These are phyloP conservation scores for Alligator mississippiensis DNA, from an alignment of 2,113 vertebrate species.

Conservation along the genomic window DNA sequence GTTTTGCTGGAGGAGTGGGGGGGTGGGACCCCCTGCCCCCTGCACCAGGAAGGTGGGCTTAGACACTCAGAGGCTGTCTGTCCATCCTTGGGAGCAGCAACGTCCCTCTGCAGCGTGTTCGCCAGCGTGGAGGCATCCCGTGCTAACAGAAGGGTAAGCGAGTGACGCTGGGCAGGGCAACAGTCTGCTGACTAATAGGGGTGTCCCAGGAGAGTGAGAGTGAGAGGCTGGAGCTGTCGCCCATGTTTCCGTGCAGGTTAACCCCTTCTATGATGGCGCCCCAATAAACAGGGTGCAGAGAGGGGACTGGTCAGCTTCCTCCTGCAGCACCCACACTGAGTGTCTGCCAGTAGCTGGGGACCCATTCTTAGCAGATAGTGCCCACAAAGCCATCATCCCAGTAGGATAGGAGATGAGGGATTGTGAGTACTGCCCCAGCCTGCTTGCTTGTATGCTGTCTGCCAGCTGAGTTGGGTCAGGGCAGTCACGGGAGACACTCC, in stretches of 20 bases:
- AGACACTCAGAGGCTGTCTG: neutral
- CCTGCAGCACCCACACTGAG: no score
- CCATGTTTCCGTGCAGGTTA: neutral
- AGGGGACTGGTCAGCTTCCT: no score
- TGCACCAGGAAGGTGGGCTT: fast-evolving
- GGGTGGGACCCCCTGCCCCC: fast-evolving
- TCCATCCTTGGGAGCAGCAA: neutral
- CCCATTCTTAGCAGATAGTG: neutral
- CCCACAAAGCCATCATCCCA: no score
- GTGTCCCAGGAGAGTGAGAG: neutral
- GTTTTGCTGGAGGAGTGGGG: neutral
- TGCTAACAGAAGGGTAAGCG: neutral
- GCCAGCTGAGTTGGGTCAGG: neutral
- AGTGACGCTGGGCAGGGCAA: neutral
- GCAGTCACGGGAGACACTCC: neutral
- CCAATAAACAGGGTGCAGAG: neutral
- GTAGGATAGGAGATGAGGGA: neutral
- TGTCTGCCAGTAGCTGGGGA: neutral
- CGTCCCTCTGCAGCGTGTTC: neutral
- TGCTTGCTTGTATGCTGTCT: neutral
- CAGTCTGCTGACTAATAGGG: neutral
- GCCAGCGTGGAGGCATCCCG: conserved; percentile 25
- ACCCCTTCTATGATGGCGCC: neutral
- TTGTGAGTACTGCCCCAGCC: neutral
- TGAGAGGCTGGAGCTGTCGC: neutral